Evolutionary conservation across 2,113 vertebrate genomes (phyloP).

Genomic region (Diglossa brunneiventris): DNA sequence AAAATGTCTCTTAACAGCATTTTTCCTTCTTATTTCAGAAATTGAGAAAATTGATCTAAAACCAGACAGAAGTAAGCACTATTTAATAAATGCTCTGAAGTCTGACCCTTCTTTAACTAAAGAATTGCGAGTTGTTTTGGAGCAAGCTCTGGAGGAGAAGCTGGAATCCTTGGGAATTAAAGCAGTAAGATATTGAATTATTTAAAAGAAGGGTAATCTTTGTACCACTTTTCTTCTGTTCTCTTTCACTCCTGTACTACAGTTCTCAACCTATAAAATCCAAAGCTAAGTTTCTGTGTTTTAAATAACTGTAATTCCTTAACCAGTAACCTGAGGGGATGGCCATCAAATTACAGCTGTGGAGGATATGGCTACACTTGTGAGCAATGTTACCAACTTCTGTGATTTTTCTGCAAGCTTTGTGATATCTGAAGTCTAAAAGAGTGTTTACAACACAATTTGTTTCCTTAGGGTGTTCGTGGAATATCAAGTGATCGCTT

Average conservation of each 20-base stretch:
- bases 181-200: conserved; percentile 73
- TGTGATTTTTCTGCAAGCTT: neutral
- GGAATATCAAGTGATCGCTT: conserved; percentile 73
- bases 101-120: conserved; percentile 77
- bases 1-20: neutral
- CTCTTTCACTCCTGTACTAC: neutral
- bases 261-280: neutral
- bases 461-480: conserved; percentile 61
- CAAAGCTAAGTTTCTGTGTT: neutral
- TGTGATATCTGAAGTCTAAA: neutral
- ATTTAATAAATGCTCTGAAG: conserved; percentile 69
- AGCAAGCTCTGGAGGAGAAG: conserved; percentile 78
- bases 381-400: neutral
- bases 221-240: neutral
- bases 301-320: neutral
- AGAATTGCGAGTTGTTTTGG: conserved; percentile 79
- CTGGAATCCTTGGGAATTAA: conserved; percentile 84
- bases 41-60: conserved; percentile 64
- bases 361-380: neutral
- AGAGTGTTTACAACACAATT: neutral
- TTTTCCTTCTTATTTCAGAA: conserved; percentile 70
- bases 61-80: conserved; percentile 60
- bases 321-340: neutral
- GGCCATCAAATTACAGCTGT: neutral
- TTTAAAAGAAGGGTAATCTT: neutral